Conservation (phyloP, 1,140 invertebrate species). For the Portunus trituberculatus region DNA sequence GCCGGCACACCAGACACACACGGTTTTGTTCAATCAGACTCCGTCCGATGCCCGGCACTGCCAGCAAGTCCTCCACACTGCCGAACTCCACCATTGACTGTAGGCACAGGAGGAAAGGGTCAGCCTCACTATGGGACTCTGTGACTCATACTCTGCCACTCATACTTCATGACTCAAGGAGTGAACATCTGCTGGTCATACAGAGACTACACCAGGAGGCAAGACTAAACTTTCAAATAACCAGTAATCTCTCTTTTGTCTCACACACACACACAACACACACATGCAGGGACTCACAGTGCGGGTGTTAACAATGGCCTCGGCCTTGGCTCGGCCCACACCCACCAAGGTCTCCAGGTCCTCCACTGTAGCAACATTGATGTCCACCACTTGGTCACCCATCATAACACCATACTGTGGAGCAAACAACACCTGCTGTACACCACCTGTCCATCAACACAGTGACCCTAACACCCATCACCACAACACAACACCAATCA, state of each 20-base stretch:
- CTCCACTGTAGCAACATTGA: slow-evolving; percentile 74
- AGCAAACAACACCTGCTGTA: neutral
- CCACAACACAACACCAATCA: too few relatives aligned
- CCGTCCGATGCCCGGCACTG: slow-evolving; percentile 80
- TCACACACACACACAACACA: neutral
- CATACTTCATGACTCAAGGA: too few relatives aligned
- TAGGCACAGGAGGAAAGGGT: slow-evolving; percentile 32
- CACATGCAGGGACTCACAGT: slow-evolving; percentile 79
- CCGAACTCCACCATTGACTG: slow-evolving; percentile 80
- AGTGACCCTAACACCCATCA: too few relatives aligned
- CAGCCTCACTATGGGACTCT: neutral
- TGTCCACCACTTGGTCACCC: slow-evolving; percentile 71
- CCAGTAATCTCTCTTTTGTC: neutral
- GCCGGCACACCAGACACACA: slow-evolving; percentile 78
- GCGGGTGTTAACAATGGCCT: slow-evolving; percentile 81
- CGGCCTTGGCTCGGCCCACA: slow-evolving; percentile 80
- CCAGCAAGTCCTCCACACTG: slow-evolving; percentile 79
- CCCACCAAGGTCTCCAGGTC: slow-evolving; percentile 80
- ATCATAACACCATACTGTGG: slow-evolving; percentile 72
- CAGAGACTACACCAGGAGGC: too few relatives aligned
- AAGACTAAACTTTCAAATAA: too few relatives aligned
- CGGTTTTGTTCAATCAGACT: slow-evolving; percentile 80
- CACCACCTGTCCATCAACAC: too few relatives aligned
- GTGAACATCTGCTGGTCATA: too few relatives aligned
- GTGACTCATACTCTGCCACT: too few relatives aligned